Evolutionary conservation across 2,113 vertebrate genomes (phyloP), one percentile per base, ranked within the genome.

Genomic region (Lepisosteus osseus): DNA sequence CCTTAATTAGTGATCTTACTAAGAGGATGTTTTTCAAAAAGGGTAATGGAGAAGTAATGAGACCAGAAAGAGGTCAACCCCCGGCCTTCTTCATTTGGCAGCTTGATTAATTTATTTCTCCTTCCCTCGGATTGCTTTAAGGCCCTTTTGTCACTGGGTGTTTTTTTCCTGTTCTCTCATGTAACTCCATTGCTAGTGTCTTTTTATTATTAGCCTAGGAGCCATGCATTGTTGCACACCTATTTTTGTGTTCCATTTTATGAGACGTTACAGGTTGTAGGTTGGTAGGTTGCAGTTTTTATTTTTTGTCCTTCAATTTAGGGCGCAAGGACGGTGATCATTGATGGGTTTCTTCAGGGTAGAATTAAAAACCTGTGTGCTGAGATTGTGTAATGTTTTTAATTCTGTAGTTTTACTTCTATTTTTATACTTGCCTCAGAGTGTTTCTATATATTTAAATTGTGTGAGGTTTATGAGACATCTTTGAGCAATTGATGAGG

Each of bases 31-130:
- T 90, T 94, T 92, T 93, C 90, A 92, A 87, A 40, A 91, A 92
- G 89, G 90, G 90, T 93, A 94, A 94, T 92, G 90, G 93, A 85
- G 88, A 91, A 91, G 89, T 91, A 94, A 94, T 92, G 90, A 95
- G 94, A 92, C 93, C 94, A 93, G 88, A 88, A 91, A 90, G 89
- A 93, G 95, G 94, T 95, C 95, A 95, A 86, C 84, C 80, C 75
- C 84, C 84, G 86, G 91, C 85, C 87, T 92, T 93, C 90, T 94
- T 91, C 79, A 55, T 92, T 91, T 95, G 94, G 92, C 93, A 94
- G 92, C 76, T 94, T 96, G 95, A 98, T 96, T 96, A 96, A 96
- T 97, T 95, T 91, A 92, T 94, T 90, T 91, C 91, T 93, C 91
- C 89, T 92, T 91, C 88, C 84, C 82, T 90, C 85, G 86, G 88